Conservation (phyloP, 2,797 vertebrate genomes). For the Anableps anableps region DNA sequence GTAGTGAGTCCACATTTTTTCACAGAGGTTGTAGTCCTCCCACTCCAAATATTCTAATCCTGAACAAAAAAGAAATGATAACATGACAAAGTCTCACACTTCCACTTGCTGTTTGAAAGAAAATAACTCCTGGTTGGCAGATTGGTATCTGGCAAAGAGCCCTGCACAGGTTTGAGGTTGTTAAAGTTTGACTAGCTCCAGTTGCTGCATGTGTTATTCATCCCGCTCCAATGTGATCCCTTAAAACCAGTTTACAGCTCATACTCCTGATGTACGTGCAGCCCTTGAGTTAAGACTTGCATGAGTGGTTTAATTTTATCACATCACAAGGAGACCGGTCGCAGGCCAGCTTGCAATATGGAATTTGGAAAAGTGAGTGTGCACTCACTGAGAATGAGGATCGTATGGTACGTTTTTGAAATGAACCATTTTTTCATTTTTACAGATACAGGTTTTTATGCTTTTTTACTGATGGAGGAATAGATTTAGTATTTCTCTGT, state of each 20-base stretch:
- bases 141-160: constrained; percentile 19
- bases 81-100: background rate
- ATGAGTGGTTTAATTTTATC: constrained; percentile 7
- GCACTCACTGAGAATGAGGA: constrained; percentile 4
- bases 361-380: background rate
- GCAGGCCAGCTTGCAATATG: background rate
- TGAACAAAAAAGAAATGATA: background rate
- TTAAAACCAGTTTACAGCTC: constrained; percentile 35
- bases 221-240: constrained; percentile 21
- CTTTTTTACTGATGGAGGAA: background rate
- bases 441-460: background rate
- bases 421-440: constrained; percentile 8
- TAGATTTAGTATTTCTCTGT: background rate
- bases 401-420: constrained; percentile 8
- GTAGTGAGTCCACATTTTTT: background rate
- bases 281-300: constrained; percentile 3
- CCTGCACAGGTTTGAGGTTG: constrained; percentile 33
- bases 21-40: background rate
- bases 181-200: constrained; percentile 38
- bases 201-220: constrained; percentile 36
- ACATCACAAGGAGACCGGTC: background rate
- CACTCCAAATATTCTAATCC: background rate
- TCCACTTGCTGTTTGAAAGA: background rate
- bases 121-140: constrained; percentile 5
- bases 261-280: constrained; percentile 18